These are phyloP conservation scores for Cyrtorhinus lividipennis DNA, from an alignment of 1,140 invertebrate species.

Conservation along the genomic window DNA sequence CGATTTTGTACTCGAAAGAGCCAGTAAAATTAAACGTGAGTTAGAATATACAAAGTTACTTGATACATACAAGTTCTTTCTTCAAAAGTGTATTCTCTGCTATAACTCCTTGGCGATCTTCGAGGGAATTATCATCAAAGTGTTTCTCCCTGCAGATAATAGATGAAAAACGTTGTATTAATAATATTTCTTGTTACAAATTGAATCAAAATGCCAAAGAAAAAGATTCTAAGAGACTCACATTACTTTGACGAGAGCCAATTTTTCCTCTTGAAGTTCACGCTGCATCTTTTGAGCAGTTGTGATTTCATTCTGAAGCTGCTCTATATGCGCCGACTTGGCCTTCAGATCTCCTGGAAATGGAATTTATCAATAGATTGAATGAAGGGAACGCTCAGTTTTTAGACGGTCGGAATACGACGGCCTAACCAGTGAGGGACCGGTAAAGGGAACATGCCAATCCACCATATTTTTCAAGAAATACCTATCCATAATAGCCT, in stretches of 20 bases:
- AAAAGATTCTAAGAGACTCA: neutral
- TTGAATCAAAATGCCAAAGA: neutral
- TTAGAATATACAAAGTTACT: too few relatives aligned
- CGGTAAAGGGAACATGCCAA: too few relatives aligned
- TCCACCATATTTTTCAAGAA: too few relatives aligned
- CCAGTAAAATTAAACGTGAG: too few relatives aligned
- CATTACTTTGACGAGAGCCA: conserved; percentile 14
- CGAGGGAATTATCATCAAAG: neutral
- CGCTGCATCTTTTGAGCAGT: conserved; percentile 7
- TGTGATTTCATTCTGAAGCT: neutral
- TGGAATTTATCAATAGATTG: too few relatives aligned
- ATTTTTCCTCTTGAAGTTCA: conserved; percentile 5
- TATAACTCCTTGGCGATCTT: neutral
- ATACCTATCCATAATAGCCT: too few relatives aligned
- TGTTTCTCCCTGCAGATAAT: neutral
- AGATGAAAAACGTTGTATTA: conserved; percentile 1
- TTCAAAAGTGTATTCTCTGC: neutral
- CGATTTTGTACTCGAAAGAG: too few relatives aligned
- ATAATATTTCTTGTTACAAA: neutral
- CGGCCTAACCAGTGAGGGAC: too few relatives aligned
- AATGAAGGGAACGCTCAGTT: too few relatives aligned
- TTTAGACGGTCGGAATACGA: too few relatives aligned
- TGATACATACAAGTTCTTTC: neutral
- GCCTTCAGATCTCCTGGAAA: neutral
- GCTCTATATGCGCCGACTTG: neutral